Evolutionary conservation across 2,888 invertebrate species (phyloP).

Genomic region (Drosophila rellima): DNA sequence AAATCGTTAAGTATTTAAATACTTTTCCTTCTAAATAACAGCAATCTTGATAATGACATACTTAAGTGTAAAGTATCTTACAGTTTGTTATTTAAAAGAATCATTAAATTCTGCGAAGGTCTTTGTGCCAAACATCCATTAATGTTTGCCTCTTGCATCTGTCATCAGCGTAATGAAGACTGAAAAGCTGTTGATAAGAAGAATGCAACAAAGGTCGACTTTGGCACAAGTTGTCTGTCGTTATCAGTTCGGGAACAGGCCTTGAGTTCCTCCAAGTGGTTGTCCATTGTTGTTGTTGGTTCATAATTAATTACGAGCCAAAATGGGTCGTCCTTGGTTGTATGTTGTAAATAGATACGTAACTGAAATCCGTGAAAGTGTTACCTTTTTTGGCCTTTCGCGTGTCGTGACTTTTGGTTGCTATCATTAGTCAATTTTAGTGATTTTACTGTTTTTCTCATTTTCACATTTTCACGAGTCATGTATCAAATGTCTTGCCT

Average conservation of each 20-base stretch:
- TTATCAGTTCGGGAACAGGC: slow-evolving; percentile 55
- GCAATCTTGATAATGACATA: neutral
- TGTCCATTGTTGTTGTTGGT: slow-evolving; percentile 14
- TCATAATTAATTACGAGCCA: slow-evolving; percentile 60
- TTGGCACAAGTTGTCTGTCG: slow-evolving; percentile 21
- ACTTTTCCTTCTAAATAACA: no score
- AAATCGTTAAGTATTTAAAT: neutral
- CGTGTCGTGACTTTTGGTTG: slow-evolving; percentile 15
- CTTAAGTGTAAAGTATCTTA: neutral
- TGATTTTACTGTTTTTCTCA: slow-evolving; percentile 23
- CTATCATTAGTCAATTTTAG: slow-evolving; percentile 53
- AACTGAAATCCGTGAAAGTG: neutral
- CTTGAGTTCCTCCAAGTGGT: slow-evolving; percentile 20
- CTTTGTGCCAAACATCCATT: slow-evolving; percentile 7
- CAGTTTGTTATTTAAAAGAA: slow-evolving; percentile 1
- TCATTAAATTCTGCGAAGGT: neutral
- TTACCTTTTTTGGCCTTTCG: neutral
- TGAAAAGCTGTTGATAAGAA: slow-evolving; percentile 47
- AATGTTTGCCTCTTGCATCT: slow-evolving; percentile 31
- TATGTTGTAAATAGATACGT: neutral
- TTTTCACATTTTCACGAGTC: slow-evolving; percentile 22
- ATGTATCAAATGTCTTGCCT: slow-evolving; percentile 22
- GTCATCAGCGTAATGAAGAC: slow-evolving; percentile 42
- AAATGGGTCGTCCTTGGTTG: neutral
- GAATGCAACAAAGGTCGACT: slow-evolving; percentile 33